Base-by-base conservation (phyloP, 2,888 invertebrate genomes). In the Eristalis arbustorum region DNA sequence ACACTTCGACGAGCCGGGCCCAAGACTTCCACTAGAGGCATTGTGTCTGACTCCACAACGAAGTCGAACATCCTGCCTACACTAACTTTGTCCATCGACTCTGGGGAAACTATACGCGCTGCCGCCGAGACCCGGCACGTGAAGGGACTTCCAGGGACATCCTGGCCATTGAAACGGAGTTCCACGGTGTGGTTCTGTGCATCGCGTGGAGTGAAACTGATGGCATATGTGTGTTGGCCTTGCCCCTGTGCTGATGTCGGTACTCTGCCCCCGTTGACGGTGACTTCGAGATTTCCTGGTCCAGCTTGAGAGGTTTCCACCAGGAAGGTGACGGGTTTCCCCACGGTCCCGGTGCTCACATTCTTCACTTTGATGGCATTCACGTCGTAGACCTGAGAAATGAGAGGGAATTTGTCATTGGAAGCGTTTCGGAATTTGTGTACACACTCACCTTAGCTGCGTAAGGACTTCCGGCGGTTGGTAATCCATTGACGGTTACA, bases 251-350 rank as follows among this genome's bases (percentile, higher is more conserved):
- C 98, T 28, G 98, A 98, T 0, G 98, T 98, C 0, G 99, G 98
- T 40, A 99, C 98, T 84, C 98, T 95, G 0, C 99, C 99, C 8
- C 98, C 98, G 91, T 99, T 99, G 34, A 99, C 99, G 0, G 98
- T 98, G 81, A 99, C 99, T 93, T 99, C 99, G 61, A 99, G 94
- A 93, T 99, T 99, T 25, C 99, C 99, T 0, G 99, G 98, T 22
- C 99, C 99, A 4, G 99, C 99, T 92, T 98, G 98, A 91, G 98
- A 98, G 14, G 99, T 99, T 93, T 99, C 99, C 91, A 99, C 98
- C 90, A 98, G 94, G 93, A 98, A 98, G 62, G 98, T 98, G 42
- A 98, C 97, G 1, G 98, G 96, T 92, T 98, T 96, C 73, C 98
- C 97, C 66, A 98, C 96, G 59, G 97, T 96, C 85, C 98, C 97